phyloP scores from a whole-genome alignment of 2,113 vertebrate species.

The Ceyx margarethae region DNA sequence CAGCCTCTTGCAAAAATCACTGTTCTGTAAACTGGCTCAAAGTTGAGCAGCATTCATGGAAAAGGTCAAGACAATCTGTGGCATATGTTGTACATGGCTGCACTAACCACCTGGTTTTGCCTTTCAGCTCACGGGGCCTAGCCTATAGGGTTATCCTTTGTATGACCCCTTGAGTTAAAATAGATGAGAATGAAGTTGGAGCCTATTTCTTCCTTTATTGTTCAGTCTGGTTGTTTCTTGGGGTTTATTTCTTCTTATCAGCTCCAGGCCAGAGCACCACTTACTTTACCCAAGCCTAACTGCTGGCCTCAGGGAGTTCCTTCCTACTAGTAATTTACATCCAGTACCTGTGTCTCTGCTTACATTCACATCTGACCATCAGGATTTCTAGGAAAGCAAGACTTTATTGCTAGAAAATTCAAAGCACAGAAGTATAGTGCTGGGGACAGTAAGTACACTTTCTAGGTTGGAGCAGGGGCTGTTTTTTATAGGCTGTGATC shows the following conservation, averaged over 20 bases:
- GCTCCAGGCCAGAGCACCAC: background rate
- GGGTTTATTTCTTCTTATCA: background rate
- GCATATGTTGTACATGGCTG: rapidly evolving
- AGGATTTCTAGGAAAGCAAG: background rate
- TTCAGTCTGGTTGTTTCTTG: background rate
- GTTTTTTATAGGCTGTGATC: background rate
- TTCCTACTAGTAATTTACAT: background rate
- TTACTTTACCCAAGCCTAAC: background rate
- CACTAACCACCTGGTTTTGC: background rate
- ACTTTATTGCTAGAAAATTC: background rate
- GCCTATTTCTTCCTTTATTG: background rate
- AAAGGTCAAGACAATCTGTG: background rate
- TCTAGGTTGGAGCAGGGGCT: background rate
- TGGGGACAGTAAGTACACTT: background rate
- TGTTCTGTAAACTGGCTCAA: background rate
- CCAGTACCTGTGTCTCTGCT: background rate
- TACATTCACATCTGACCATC: background rate
- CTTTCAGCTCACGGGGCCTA: background rate
- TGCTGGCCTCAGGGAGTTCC: background rate
- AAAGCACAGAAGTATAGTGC: background rate
- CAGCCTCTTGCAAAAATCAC: background rate
- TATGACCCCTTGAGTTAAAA: background rate
- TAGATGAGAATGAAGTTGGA: background rate
- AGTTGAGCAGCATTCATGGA: rapidly evolving
- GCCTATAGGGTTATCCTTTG: background rate